phyloP scores from a whole-genome alignment of 2,113 vertebrate genomes.

The Syngnathus floridae region DNA sequence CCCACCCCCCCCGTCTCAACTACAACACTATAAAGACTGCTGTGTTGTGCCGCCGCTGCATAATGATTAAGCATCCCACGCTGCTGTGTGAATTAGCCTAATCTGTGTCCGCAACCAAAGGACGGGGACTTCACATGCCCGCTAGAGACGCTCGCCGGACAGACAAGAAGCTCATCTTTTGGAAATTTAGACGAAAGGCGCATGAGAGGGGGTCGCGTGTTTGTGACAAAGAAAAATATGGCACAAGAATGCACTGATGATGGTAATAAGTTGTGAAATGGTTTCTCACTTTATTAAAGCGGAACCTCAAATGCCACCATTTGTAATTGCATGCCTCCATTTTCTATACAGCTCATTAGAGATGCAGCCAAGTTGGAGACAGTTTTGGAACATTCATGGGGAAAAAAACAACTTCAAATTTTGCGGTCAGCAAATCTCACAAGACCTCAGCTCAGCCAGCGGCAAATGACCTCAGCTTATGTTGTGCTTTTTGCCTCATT shows the following conservation, averaged over 20 bases:
- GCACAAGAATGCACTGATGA: constrained; percentile 10
- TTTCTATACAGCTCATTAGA: background rate
- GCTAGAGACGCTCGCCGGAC: constrained; percentile 54
- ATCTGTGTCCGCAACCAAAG: constrained; percentile 64
- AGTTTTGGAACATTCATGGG: background rate
- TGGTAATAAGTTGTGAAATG: background rate
- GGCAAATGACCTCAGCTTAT: background rate
- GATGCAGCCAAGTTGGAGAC: background rate
- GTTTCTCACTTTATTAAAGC: background rate
- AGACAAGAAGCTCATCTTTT: constrained; percentile 60
- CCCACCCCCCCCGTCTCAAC: constrained; percentile 22
- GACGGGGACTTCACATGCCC: constrained; percentile 58
- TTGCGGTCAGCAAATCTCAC: background rate
- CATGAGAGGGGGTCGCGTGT: constrained; percentile 5
- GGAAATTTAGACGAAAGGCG: constrained; percentile 42
- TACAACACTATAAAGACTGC: constrained; percentile 48
- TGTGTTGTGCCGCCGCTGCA: constrained; percentile 61
- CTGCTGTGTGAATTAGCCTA: constrained; percentile 65
- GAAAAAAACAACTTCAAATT: background rate
- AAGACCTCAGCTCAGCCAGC: background rate
- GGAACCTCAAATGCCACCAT: constrained; percentile 2
- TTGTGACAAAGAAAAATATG: constrained; percentile 9
- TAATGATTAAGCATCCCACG: constrained; percentile 62
- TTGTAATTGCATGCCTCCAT: background rate
- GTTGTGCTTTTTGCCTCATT: too few species aligned